These are phyloP conservation scores for Oryctes rhinoceros DNA, from an alignment of 1,140 invertebrate species.

Conservation along the genomic window DNA sequence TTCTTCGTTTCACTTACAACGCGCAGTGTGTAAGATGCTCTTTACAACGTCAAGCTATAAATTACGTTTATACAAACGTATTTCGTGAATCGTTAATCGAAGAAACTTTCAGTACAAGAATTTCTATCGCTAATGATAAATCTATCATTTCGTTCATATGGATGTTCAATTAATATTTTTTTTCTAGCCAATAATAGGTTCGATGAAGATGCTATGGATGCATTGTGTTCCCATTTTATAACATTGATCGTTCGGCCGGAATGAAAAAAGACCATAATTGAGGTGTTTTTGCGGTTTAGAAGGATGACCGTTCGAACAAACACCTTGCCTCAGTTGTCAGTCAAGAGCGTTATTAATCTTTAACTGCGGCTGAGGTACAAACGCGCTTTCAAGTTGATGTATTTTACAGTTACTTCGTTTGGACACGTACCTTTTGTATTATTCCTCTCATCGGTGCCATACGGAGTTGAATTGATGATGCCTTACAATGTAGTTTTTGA, in stretches of 20 bases:
- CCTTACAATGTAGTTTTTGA: not conserved
- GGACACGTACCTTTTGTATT: not conserved
- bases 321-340: slow-evolving; percentile 31
- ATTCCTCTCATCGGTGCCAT: slow-evolving; percentile 8
- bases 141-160: slow-evolving; percentile 26
- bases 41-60: slow-evolving; percentile 6
- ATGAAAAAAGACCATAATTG: slow-evolving; percentile 17
- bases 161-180: slow-evolving; percentile 29
- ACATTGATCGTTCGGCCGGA: not conserved
- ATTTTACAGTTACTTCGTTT: slow-evolving; percentile 31
- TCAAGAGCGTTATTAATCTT: slow-evolving; percentile 28
- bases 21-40: not conserved
- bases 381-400: slow-evolving; percentile 27
- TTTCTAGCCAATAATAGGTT: slow-evolving; percentile 5
- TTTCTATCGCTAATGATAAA: slow-evolving; percentile 26
- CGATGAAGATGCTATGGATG: slow-evolving; percentile 6
- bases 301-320: slow-evolving; percentile 15
- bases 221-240: not conserved
- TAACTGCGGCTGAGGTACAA: slow-evolving; percentile 26
- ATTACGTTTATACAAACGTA: not conserved
- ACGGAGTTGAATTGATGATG: not conserved
- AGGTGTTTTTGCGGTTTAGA: slow-evolving; percentile 32
- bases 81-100: slow-evolving; percentile 26
- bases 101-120: slow-evolving; percentile 12
- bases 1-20: slow-evolving; percentile 17